Base-by-base conservation (phyloP, 2,797 vertebrate genomes). In the Eulemur mongoz region DNA sequence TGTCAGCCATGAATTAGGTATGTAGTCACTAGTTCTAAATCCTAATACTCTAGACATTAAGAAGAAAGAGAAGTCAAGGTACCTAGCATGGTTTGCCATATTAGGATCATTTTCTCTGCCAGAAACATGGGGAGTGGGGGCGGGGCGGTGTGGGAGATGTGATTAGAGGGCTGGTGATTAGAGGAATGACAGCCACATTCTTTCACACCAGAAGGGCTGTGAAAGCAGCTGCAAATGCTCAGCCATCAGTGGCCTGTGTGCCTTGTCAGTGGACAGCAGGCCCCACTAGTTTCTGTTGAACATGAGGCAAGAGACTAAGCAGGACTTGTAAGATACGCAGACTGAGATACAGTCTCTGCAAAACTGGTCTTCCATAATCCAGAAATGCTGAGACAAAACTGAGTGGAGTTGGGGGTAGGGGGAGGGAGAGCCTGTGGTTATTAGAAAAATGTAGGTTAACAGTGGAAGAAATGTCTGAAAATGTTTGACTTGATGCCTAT, bases 111-210 rank as follows among this genome's bases (percentile, higher is more conserved):
- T 93, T n/a, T 87, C 40, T 23, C 59, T 86, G 75, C 91, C 63
- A 82, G 54, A 83, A 89, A 67, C 63, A 2, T 2, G 2, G 35
- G 8, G 43, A 25, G 73, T 40, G 27, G 12, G 32, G 22, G 22
- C 9, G 23, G 23, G 76, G 15, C 3, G 25, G 69, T 72, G 38
- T 54, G 15, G 25, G 59, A 50, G 35, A 30, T 27, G 70, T 61
- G 72, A 63, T 22, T 69, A 69, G 38, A 89, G 63, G 65, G 45
- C 59, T 59, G 89, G 4, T 52, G 92, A 96, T 72, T n/a, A 91
- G 93, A 83, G 63, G 85, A 72, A 18, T 14, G 89, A 52, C 52
- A 61, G 93, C n/a, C 81, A 65, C 96, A 94, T 97, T 96, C 96
- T 43, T 96, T 75, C n/a, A 11, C 20, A 57, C 48, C 10, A 78